Evolutionary conservation across 2,888 invertebrate genomes (phyloP), one percentile per base, ranked within the genome.

Genomic region (Drosophila limbata): DNA sequence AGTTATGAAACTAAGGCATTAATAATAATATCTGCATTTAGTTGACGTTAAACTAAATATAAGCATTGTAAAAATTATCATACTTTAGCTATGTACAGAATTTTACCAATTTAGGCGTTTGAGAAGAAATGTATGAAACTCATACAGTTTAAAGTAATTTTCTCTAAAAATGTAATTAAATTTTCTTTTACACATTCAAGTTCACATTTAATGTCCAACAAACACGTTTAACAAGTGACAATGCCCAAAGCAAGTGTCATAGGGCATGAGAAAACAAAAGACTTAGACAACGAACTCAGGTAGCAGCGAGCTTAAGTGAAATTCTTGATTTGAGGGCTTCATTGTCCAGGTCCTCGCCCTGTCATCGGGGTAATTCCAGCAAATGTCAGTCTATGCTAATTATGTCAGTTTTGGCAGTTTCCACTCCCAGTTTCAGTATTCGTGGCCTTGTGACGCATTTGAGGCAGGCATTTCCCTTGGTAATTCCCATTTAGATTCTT

Each of bases 271-370:
- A 57, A 67, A 79, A 80, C 84, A 79, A 90, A 90, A 88, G 87
- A 89, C 89, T 89, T 67, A 84, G 81, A 76, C 74, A 84, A 81
- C 85, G 60, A 87, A 90, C 90, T 79, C 84, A 84, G 84, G 84
- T 84, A 84, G 88, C 85, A 60, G 51, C 10, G 21, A 69, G 61
- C 77, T 84, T 67, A 66, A 65, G 61, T 77, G 79, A 84, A 81
- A 77, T 78, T 39, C 47, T 48, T 31, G 42, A 70, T 71, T 59
- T 51, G 35, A 68, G 59, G 53, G 55, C 51, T 72, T 64, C 52
- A 62, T 57, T 57, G 28, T 15, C 11, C 13, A 40, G 53, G 65
- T 61, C 55, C 37, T 37, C n/a, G 57, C 57, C 44, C 50, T 51
- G 67, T 62, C 60, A 68, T 21, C 63, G 53, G 59, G 74, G 74